Percentiles rank a stretch among this genome's conserved stretches.
Conservation (phyloP, 2,888 invertebrate genomes). For the Cacoxenus indagator region DNA sequence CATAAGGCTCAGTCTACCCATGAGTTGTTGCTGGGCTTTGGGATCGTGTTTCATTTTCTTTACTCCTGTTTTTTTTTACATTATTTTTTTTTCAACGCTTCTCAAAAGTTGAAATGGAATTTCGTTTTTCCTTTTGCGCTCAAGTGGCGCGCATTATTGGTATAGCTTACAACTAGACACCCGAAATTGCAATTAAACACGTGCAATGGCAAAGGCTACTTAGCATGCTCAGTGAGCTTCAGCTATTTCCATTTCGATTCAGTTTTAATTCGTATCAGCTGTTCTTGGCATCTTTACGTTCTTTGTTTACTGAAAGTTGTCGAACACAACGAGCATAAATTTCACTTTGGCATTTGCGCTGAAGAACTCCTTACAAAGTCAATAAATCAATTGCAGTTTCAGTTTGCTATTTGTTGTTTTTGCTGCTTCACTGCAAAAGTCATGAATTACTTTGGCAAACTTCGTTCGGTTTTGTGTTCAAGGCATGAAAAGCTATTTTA, state of each 20-base stretch:
- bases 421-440: background rate
- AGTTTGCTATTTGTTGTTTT: background rate
- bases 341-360: background rate
- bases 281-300: background rate
- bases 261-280: background rate
- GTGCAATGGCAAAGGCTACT: background rate
- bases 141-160: background rate
- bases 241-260: background rate
- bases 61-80: background rate
- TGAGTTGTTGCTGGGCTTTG: background rate
- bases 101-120: background rate
- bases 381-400: constrained; percentile 57
- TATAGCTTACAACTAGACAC: background rate
- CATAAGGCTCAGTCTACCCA: background rate
- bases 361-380: constrained; percentile 43
- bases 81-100: no score
- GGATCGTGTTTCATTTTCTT: background rate
- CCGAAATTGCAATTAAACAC: background rate
- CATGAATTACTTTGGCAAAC: background rate
- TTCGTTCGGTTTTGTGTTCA: background rate
- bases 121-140: background rate
- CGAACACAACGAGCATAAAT: background rate
- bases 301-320: background rate
- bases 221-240: background rate
- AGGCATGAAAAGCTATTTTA: background rate